Percentiles rank a stretch among this genome's conserved stretches.
These are phyloP conservation scores for Pentalonia nigronervosa DNA, from an alignment of 1,140 invertebrate genomes.

Conservation along the genomic window DNA sequence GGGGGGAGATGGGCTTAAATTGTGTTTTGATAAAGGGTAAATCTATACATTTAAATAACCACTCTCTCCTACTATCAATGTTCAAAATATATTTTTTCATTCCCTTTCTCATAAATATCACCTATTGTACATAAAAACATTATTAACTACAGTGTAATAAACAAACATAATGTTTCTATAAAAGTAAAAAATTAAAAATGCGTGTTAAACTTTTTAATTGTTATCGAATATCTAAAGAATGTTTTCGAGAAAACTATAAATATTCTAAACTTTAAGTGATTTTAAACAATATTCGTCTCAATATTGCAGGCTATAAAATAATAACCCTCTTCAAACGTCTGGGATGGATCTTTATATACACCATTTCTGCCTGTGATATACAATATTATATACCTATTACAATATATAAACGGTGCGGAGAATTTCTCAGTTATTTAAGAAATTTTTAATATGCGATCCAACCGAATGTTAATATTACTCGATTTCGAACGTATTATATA, in stretches of 20 bases:
- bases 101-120: background rate
- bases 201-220: background rate
- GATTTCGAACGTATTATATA: background rate
- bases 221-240: background rate
- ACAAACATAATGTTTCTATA: background rate
- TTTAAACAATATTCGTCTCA: background rate
- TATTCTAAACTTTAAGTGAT: background rate
- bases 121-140: background rate
- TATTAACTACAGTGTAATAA: background rate
- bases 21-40: background rate
- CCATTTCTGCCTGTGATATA: background rate
- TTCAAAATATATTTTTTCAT: background rate
- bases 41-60: background rate
- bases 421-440: constrained; percentile 2
- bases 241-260: background rate
- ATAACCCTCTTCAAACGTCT: background rate
- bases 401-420: background rate
- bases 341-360: background rate
- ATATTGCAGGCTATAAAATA: background rate
- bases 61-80: background rate
- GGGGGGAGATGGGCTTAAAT: background rate
- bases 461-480: background rate
- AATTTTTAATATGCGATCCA: background rate
- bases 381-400: background rate
- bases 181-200: background rate